Evolutionary conservation across 2,888 invertebrate genomes (phyloP).

Genomic region (Resseliella maxima): DNA sequence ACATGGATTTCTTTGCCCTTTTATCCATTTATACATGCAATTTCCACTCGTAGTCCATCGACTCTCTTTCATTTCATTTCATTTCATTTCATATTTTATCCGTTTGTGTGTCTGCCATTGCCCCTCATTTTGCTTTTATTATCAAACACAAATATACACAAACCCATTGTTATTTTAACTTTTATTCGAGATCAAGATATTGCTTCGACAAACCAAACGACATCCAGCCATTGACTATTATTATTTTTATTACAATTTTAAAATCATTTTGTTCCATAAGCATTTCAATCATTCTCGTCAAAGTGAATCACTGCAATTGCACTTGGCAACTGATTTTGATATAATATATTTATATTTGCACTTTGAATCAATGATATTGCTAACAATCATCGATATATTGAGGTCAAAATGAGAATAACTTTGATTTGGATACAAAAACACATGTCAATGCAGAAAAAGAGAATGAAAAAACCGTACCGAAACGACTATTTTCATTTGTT

Average conservation of each 20-base stretch:
- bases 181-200: slow-evolving; percentile 51
- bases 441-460: neutral
- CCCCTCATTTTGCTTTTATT: neutral
- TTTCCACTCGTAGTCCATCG: slow-evolving; percentile 12
- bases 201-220: neutral
- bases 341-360: neutral
- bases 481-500: neutral
- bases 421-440: neutral
- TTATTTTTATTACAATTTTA: slow-evolving; percentile 31
- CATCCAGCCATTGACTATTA: neutral
- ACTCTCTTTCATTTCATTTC: slow-evolving; percentile 35
- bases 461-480: neutral
- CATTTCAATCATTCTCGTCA: neutral
- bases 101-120: neutral
- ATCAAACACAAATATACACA: neutral
- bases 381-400: neutral
- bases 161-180: slow-evolving; percentile 45
- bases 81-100: neutral
- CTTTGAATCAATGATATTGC: slow-evolving; percentile 6
- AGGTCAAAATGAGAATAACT: neutral
- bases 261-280: slow-evolving; percentile 3
- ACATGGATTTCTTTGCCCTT: slow-evolving; percentile 6
- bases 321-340: neutral
- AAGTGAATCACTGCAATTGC: slow-evolving; percentile 32
- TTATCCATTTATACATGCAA: slow-evolving; percentile 34